A percentile compares a stretch with the other conserved stretches of the same genome.
These are phyloP conservation scores for Conus betulinus DNA, from an alignment of 1,140 invertebrate species.

Conservation along the genomic window DNA sequence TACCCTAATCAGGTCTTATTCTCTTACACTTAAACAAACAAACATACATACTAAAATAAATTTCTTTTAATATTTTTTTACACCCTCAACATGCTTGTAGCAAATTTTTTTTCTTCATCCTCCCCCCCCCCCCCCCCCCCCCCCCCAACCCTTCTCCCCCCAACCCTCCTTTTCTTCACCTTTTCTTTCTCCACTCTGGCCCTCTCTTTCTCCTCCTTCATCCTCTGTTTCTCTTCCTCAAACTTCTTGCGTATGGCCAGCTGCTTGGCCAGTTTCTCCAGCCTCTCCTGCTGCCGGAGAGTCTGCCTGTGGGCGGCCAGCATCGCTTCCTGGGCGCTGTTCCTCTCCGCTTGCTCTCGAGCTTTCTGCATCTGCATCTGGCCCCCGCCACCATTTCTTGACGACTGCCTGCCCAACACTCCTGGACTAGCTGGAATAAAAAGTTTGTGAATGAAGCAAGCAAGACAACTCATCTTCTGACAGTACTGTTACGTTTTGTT, in stretches of 20 bases:
- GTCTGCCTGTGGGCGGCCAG: neutral
- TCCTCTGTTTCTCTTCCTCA: conserved; percentile 72
- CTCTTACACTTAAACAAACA: too few species aligned
- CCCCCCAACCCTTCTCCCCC: too few species aligned
- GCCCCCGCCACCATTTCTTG: conserved; percentile 60
- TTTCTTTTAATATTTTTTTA: too few species aligned
- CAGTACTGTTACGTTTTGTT: too few species aligned
- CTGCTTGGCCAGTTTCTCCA: conserved; percentile 66
- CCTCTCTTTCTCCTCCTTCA: conserved; percentile 53
- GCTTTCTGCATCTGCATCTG: conserved; percentile 49
- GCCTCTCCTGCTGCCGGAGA: conserved; percentile 54
- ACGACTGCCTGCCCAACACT: neutral
- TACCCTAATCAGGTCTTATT: too few species aligned
- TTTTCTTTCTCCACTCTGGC: conserved; percentile 61
- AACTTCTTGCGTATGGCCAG: conserved; percentile 70
- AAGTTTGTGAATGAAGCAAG: too few species aligned
- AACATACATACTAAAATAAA: too few species aligned
- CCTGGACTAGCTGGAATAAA: neutral
- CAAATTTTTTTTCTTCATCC: too few species aligned
- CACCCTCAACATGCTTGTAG: too few species aligned
- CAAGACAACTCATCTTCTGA: too few species aligned
- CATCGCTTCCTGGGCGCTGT: neutral
- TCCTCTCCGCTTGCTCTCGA: conserved; percentile 45
- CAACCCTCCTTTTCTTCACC: too few species aligned
- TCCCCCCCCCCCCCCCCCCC: too few species aligned